Evolutionary conservation across 2,113 vertebrate genomes (phyloP).

Genomic region (Larimichthys polyactis): DNA sequence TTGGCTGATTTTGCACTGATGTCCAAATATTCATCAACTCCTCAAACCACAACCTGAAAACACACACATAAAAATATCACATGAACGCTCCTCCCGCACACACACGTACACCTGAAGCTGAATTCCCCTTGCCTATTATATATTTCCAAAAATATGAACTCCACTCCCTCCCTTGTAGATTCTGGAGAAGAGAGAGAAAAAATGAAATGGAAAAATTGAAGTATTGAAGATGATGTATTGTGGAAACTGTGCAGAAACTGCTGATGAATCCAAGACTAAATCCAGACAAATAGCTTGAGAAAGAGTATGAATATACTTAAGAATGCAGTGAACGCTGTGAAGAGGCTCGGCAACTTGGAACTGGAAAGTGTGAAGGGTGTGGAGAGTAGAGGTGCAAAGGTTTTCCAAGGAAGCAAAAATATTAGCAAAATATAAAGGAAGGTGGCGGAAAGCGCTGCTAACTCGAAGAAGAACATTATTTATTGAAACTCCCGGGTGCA

Average conservation of each 20-base stretch:
- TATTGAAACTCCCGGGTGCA: conserved; percentile 34
- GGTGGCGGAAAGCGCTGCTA: conserved; percentile 6
- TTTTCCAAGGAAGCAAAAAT: conserved; percentile 48
- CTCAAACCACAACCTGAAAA: conserved; percentile 93
- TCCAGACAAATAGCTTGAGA: conserved; percentile 70
- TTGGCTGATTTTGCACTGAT: conserved; percentile 95
- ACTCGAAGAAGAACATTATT: conserved; percentile 23
- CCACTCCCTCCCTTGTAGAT: conserved; percentile 33
- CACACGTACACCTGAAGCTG: conserved; percentile 54
- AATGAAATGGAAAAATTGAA: conserved; percentile 60
- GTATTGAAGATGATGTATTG: conserved; percentile 73
- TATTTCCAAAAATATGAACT: conserved; percentile 56
- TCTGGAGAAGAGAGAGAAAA: conserved; percentile 43
- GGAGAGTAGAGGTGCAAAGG: conserved; percentile 23
- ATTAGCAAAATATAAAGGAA: conserved; percentile 26
- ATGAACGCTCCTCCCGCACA: conserved; percentile 23
- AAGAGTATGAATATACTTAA: conserved; percentile 47
- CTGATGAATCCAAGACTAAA: conserved; percentile 67
- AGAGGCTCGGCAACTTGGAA: conserved; percentile 46
- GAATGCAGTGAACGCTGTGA: conserved; percentile 50
- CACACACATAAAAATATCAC: conserved; percentile 23
- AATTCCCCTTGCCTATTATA: conserved; percentile 59
- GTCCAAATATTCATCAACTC: conserved; percentile 94
- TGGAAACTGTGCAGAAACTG: conserved; percentile 67
- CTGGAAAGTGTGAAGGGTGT: neutral